Percentiles rank a stretch among this genome's conserved stretches.
These are phyloP conservation scores for Aplysia californica DNA, from an alignment of 1,140 invertebrate species.

Conservation along the genomic window DNA sequence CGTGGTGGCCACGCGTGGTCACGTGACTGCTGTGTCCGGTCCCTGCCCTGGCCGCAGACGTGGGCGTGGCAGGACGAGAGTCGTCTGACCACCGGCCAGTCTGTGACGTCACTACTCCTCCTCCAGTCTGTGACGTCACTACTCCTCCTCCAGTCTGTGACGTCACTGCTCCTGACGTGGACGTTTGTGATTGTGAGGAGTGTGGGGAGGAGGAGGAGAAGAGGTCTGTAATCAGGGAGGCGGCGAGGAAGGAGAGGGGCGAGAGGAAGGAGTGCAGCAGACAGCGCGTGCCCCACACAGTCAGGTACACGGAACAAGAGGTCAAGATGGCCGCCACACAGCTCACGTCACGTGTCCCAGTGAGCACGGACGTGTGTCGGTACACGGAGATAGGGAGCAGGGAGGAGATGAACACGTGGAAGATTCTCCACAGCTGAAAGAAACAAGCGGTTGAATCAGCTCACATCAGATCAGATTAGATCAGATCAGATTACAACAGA, in stretches of 20 bases:
- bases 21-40: too few relatives aligned
- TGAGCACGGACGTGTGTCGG: slow-evolving; percentile 36
- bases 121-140: background rate
- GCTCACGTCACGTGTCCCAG: slow-evolving; percentile 39
- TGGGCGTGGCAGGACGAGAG: background rate
- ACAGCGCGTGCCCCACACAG: slow-evolving; percentile 56
- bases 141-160: background rate
- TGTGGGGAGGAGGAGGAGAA: background rate
- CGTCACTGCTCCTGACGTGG: background rate
- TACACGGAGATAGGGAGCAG: slow-evolving; percentile 46
- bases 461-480: background rate
- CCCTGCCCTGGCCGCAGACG: too few relatives aligned
- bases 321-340: slow-evolving; percentile 45
- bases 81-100: background rate
- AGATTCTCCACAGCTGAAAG: slow-evolving; percentile 49
- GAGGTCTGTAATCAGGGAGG: background rate
- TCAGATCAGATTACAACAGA: background rate
- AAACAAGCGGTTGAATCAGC: background rate
- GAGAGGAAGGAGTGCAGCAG: slow-evolving; percentile 56
- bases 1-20: too few relatives aligned
- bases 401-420: slow-evolving; percentile 52
- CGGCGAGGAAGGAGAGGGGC: slow-evolving; percentile 45
- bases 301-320: slow-evolving; percentile 47
- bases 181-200: too few relatives aligned
- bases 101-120: background rate